phyloP scores from a whole-genome alignment of 1,140 invertebrate genomes.

The Saxidomus purpurata region DNA sequence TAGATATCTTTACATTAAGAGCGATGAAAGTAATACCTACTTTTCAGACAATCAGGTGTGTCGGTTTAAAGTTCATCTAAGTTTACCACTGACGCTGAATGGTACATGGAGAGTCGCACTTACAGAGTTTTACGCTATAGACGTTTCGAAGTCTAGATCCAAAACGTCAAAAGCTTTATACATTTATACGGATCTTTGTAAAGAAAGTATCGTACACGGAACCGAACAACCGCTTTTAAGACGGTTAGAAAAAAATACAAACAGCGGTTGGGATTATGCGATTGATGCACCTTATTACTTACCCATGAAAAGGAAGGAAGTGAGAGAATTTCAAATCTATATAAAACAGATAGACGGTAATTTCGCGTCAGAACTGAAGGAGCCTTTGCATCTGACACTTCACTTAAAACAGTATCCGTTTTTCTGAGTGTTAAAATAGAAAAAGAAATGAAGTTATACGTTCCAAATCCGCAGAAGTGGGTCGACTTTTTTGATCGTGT shows the following conservation, averaged over 20 bases:
- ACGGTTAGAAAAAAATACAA: conserved; percentile 38
- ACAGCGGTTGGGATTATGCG: conserved; percentile 36
- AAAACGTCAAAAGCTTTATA: conserved; percentile 11
- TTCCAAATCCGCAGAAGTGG: conserved; percentile 58
- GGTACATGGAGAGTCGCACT: conserved; percentile 40
- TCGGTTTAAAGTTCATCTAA: conserved; percentile 52
- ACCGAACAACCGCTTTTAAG: conserved; percentile 35
- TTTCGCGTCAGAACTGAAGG: conserved; percentile 4
- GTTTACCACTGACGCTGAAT: conserved; percentile 3
- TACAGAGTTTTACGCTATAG: conserved; percentile 25
- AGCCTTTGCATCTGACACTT: conserved; percentile 34
- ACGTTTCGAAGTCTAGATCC: background rate
- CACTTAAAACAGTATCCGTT: conserved; percentile 63
- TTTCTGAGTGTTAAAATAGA: background rate
- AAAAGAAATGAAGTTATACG: conserved; percentile 38
- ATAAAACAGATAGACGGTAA: conserved; percentile 21
- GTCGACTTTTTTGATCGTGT: conserved; percentile 52
- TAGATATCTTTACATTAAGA: conserved; percentile 46
- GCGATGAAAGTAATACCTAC: conserved; percentile 33
- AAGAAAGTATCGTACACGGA: conserved; percentile 54
- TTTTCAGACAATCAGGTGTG: conserved; percentile 47
- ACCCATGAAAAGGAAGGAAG: conserved; percentile 39
- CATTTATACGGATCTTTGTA: conserved; percentile 47
- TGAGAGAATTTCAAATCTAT: conserved; percentile 58
- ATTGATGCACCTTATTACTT: conserved; percentile 43